Conservation (phyloP, 1,140 invertebrate genomes). For the Sminthurides bifidus region DNA sequence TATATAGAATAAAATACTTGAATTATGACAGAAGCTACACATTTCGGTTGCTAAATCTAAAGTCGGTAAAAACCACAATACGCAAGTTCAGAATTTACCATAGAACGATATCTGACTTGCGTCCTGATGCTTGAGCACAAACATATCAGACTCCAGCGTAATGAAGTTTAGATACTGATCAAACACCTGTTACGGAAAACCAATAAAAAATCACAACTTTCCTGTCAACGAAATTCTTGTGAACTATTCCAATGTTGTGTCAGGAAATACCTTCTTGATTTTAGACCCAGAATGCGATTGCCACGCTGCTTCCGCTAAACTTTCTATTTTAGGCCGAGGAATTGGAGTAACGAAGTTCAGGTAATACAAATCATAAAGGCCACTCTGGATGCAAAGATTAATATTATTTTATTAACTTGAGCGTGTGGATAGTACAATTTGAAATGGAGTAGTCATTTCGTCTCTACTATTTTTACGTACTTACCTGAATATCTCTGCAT, state of each 20-base stretch:
- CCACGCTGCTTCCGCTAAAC: slow-evolving; percentile 81
- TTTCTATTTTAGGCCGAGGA: slow-evolving; percentile 85
- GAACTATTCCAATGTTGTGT: background rate
- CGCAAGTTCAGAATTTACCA: slow-evolving; percentile 44
- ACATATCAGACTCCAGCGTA: slow-evolving; percentile 94
- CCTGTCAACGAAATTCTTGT: background rate
- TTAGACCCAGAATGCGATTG: slow-evolving; percentile 73
- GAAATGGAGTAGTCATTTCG: background rate
- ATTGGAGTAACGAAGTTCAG: slow-evolving; percentile 97
- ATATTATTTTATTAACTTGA: background rate
- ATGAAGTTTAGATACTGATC: slow-evolving; percentile 99
- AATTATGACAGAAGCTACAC: background rate
- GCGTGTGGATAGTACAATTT: background rate
- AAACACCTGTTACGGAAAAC: slow-evolving; percentile 51
- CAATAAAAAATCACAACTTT: slow-evolving; percentile 8
- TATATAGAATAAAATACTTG: slow-evolving; percentile 25
- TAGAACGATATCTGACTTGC: slow-evolving; percentile 86
- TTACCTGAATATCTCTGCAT: slow-evolving; percentile 59
- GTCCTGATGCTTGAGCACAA: slow-evolving; percentile 83
- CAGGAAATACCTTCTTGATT: slow-evolving; percentile 44
- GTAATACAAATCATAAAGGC: slow-evolving; percentile 89
- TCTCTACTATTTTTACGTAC: too few species aligned
- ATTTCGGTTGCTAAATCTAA: background rate
- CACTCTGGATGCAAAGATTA: slow-evolving; percentile 53
- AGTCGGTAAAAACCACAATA: slow-evolving; percentile 3